phyloP scores from a whole-genome alignment of 2,113 vertebrate genomes.

The Brachyhypopomus gauderio region DNA sequence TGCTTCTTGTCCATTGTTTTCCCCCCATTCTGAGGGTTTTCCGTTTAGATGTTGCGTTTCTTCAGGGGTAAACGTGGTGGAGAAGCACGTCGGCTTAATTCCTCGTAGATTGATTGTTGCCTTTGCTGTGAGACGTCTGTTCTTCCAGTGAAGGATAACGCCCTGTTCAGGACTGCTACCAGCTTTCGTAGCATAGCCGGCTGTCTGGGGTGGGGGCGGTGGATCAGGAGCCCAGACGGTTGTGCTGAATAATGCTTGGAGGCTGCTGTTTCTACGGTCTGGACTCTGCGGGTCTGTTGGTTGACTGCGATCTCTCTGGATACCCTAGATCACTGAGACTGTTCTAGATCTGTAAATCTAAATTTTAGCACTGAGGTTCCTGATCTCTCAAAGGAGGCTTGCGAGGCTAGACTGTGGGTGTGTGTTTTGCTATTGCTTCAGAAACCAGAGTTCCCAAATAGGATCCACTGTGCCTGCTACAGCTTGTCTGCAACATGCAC shows the following conservation, averaged over 20 bases:
- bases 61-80: too few relatives aligned
- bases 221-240: slow-evolving; percentile 3
- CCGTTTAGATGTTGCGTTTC: too few relatives aligned
- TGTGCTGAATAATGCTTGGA: not conserved
- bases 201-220: slow-evolving; percentile 13
- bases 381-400: too few relatives aligned
- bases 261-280: not conserved
- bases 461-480: not conserved
- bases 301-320: not conserved
- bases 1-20: too few relatives aligned
- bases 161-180: too few relatives aligned
- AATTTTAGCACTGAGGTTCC: too few relatives aligned
- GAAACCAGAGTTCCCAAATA: not conserved
- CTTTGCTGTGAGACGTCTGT: not conserved
- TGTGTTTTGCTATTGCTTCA: not conserved
- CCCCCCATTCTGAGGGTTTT: too few relatives aligned
- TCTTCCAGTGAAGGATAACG: not conserved
- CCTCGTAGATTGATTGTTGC: too few relatives aligned
- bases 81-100: too few relatives aligned
- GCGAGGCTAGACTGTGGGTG: not conserved
- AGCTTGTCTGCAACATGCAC: not conserved
- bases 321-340: too few relatives aligned
- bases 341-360: too few relatives aligned
- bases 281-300: not conserved
- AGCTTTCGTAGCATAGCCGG: too few relatives aligned